Evolutionary conservation across 1,140 invertebrate species (phyloP).

Genomic region (Drosophila bipectinata): DNA sequence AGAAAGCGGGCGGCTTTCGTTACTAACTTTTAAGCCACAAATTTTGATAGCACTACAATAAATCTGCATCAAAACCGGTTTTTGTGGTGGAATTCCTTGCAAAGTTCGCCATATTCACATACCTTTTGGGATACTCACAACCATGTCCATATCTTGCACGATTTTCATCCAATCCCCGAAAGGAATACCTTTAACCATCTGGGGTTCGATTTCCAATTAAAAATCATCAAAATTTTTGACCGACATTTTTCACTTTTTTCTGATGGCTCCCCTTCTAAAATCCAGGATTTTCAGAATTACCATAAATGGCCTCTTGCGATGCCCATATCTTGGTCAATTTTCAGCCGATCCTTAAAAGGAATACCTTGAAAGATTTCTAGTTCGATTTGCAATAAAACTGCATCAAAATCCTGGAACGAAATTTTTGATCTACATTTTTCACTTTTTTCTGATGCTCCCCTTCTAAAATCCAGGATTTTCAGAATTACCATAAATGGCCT

Average conservation of each 20-base stretch:
- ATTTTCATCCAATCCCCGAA: neutral
- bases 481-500: neutral
- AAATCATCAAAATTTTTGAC: neutral
- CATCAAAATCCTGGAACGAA: neutral
- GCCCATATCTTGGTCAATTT: neutral
- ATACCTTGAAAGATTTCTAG: neutral
- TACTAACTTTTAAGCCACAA: neutral
- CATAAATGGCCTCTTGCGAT: neutral
- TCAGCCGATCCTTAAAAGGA: neutral
- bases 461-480: neutral
- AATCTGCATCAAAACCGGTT: too few relatives aligned
- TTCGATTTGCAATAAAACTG: neutral
- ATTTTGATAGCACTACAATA: too few relatives aligned
- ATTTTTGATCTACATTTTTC: neutral
- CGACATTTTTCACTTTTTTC: neutral
- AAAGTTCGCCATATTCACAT: neutral
- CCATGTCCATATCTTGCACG: neutral
- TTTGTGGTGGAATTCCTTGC: too few relatives aligned
- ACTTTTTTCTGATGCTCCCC: neutral
- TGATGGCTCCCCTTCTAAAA: neutral
- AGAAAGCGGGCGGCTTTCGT: conserved; percentile 1
- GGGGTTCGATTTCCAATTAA: neutral
- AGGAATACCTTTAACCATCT: neutral
- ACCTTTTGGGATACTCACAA: neutral
- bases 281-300: neutral